Evolutionary conservation across 2,888 invertebrate species (phyloP).

Genomic region (Polydrusus tereticollis): DNA sequence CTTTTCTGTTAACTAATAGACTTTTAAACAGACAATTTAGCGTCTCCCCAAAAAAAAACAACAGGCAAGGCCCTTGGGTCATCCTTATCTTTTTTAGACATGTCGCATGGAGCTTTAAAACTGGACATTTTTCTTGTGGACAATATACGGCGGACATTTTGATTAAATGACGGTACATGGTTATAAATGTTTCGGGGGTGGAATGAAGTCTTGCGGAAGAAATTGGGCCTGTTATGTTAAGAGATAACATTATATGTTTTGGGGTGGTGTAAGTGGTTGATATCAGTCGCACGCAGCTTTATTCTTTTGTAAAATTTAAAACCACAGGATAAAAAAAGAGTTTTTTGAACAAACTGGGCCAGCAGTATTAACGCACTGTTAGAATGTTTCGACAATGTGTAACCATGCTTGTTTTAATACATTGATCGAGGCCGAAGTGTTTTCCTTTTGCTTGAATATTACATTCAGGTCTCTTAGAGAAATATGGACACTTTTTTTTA

Average conservation of each 20-base stretch:
- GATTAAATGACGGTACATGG: constrained; percentile 46
- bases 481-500: no score
- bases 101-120: constrained; percentile 38
- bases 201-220: constrained; percentile 44
- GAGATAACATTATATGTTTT: constrained; percentile 36
- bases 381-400: no score
- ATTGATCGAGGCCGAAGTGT: no score
- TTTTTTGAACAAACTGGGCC: no score
- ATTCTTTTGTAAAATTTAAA: no score
- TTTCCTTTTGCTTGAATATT: no score
- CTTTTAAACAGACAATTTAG: constrained; percentile 39
- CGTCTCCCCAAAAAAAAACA: constrained; percentile 13
- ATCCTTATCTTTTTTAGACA: constrained; percentile 43
- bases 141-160: constrained; percentile 45
- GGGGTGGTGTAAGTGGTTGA: constrained; percentile 25
- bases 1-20: constrained; percentile 4
- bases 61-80: constrained; percentile 24
- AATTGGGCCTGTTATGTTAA: constrained; percentile 41
- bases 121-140: constrained; percentile 45
- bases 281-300: neutral
- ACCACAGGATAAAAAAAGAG: neutral
- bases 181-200: constrained; percentile 46
- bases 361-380: no score
- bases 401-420: no score
- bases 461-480: no score